These are phyloP conservation scores for Apostichopus leukothele DNA, from an alignment of 53 echinoderm and acorn worm genomes.

Conservation along the genomic window DNA sequence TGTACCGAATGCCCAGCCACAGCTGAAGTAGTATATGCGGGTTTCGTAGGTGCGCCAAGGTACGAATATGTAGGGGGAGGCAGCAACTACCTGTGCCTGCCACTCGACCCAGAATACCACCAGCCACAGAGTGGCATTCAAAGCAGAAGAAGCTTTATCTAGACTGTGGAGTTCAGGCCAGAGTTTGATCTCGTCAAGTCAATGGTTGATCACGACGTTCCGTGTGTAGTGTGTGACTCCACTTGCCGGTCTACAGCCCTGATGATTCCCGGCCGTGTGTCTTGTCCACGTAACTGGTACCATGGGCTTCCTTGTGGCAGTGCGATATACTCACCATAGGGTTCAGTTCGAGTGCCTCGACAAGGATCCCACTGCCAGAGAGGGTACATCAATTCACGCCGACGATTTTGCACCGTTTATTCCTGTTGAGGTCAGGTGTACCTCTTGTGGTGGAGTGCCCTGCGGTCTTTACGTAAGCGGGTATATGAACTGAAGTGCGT, in stretches of 20 bases:
- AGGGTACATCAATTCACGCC: too few species aligned
- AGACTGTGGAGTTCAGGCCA: neutral
- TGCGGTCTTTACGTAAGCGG: slow-evolving; percentile 34
- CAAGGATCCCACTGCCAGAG: too few species aligned
- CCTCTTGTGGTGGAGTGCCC: slow-evolving; percentile 41
- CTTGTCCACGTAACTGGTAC: slow-evolving; percentile 20
- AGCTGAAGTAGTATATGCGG: neutral
- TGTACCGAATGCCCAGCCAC: neutral
- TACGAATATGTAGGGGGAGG: neutral
- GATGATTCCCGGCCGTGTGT: slow-evolving; percentile 7
- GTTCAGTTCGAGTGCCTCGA: too few species aligned
- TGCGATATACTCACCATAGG: too few species aligned
- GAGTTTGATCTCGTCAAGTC: neutral
- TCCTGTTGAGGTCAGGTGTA: too few species aligned
- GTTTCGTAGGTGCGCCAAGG: neutral
- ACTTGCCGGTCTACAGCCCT: neutral
- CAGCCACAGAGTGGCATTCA: neutral
- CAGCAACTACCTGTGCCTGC: neutral
- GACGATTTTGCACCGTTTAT: too few species aligned
- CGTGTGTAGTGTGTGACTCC: slow-evolving; percentile 14
- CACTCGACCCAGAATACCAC: neutral
- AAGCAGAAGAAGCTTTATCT: neutral
- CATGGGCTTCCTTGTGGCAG: neutral
- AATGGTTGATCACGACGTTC: slow-evolving; percentile 17
- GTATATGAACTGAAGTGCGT: too few species aligned